Evolutionary conservation across 2,113 vertebrate genomes (phyloP).

Genomic region (Pampusana beccarii): DNA sequence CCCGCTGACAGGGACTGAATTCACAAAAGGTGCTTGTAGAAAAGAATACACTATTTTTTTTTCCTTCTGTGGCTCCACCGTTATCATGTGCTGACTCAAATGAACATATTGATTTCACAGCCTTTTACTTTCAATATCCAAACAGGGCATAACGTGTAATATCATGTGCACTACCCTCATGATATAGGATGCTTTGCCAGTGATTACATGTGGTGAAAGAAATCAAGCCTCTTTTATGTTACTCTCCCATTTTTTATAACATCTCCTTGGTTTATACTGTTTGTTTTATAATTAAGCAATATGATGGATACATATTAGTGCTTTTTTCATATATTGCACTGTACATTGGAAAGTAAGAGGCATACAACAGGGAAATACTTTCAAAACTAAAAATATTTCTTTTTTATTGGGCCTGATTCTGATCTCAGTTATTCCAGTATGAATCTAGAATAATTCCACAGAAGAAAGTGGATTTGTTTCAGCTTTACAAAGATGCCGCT

Average conservation of each 20-base stretch:
- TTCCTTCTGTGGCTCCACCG: conserved; percentile 7
- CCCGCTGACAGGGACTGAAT: neutral
- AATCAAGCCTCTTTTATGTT: conserved; percentile 16
- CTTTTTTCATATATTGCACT: conserved; percentile 30
- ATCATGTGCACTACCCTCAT: neutral
- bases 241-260: conserved; percentile 13
- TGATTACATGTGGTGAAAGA: neutral
- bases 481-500: neutral
- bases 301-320: neutral
- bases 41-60: neutral
- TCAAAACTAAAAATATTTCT: neutral
- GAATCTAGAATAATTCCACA: neutral
- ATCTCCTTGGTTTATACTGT: conserved; percentile 41
- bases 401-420: neutral
- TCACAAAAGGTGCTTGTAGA: conserved; percentile 7
- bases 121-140: neutral
- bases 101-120: neutral
- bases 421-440: neutral
- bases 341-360: neutral
- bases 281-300: conserved; percentile 50
- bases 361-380: neutral
- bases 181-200: neutral
- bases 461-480: neutral
- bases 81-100: neutral
- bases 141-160: neutral